These are phyloP conservation scores for Agrotis segetum DNA, from an alignment of 2,888 invertebrate species.

Conservation along the genomic window DNA sequence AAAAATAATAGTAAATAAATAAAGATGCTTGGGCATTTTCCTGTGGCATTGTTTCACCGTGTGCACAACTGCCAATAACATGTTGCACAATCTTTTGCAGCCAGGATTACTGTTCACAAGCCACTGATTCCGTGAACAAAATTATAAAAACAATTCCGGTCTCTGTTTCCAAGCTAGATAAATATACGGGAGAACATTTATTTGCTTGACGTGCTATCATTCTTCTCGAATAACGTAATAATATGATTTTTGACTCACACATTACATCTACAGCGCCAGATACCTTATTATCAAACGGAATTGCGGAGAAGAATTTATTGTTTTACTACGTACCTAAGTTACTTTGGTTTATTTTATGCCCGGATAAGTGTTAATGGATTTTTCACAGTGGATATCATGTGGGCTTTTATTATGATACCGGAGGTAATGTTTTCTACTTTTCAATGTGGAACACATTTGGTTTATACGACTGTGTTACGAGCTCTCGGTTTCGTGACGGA, in stretches of 20 bases:
- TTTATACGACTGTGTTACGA: slow-evolving; percentile 82
- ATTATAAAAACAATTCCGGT: slow-evolving; percentile 23
- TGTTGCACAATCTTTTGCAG: slow-evolving; percentile 27
- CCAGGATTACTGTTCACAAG: slow-evolving; percentile 29
- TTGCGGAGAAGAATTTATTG: slow-evolving; percentile 74
- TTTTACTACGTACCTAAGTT: slow-evolving; percentile 74
- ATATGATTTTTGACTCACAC: slow-evolving; percentile 70
- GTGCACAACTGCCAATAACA: slow-evolving; percentile 40
- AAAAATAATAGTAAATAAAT: slow-evolving; percentile 1
- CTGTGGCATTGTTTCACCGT: slow-evolving; percentile 6
- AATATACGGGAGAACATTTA: slow-evolving; percentile 48
- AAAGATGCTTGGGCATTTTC: not conserved
- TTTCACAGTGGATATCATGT: slow-evolving; percentile 76
- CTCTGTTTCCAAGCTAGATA: slow-evolving; percentile 44
- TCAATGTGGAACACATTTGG: slow-evolving; percentile 80
- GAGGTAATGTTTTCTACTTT: slow-evolving; percentile 79
- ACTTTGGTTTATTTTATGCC: slow-evolving; percentile 79
- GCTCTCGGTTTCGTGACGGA: slow-evolving; percentile 77
- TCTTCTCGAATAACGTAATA: slow-evolving; percentile 74
- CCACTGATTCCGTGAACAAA: slow-evolving; percentile 22
- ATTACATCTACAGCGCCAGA: slow-evolving; percentile 66
- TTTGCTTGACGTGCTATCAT: slow-evolving; percentile 59
- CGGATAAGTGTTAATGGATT: slow-evolving; percentile 84
- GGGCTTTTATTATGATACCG: slow-evolving; percentile 84
- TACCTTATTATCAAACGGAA: slow-evolving; percentile 71